phyloP scores from a whole-genome alignment of 2,888 invertebrate species.

The Ommatoiulus sabulosus region DNA sequence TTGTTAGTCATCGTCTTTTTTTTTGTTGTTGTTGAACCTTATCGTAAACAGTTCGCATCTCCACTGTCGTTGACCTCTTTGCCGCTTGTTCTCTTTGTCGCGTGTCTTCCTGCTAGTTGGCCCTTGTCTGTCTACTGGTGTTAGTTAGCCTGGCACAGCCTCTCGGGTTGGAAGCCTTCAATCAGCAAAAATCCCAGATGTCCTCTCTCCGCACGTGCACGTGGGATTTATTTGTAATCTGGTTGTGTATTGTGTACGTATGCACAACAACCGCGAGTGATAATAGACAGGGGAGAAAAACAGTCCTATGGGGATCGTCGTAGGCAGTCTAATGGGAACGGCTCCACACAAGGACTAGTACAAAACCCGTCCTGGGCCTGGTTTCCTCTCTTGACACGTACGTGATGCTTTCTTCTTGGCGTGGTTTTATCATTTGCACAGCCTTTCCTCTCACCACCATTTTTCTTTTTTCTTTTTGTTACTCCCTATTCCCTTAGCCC shows the following conservation, averaged over 20 bases:
- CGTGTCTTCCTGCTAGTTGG: not conserved
- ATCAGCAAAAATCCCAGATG: not conserved
- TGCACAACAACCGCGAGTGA: constrained; percentile 29
- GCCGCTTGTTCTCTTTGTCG: not conserved
- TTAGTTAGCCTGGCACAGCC: not conserved
- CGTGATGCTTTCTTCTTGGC: not conserved
- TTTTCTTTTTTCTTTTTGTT: constrained; percentile 34
- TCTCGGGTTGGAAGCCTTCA: not conserved
- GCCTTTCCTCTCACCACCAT: constrained; percentile 34
- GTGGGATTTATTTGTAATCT: constrained; percentile 14
- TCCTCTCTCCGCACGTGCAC: constrained; percentile 20
- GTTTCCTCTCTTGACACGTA: not conserved
- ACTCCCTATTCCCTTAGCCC: constrained; percentile 34
- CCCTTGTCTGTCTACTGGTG: not conserved
- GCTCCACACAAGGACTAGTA: not conserved
- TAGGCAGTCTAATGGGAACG: constrained; percentile 2
- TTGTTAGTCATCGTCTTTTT: not conserved
- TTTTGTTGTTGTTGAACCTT: not conserved
- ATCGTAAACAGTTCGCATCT: not conserved
- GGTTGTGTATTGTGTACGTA: not conserved
- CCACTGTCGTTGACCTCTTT: constrained; percentile 3
- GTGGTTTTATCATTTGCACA: constrained; percentile 2
- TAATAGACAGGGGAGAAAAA: not conserved
- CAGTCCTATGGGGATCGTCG: not conserved
- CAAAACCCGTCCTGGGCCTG: not conserved